Evolutionary conservation across 1,140 invertebrate genomes (phyloP), one percentile per base, ranked within the genome.

Genomic region (Eurosta solidaginis): DNA sequence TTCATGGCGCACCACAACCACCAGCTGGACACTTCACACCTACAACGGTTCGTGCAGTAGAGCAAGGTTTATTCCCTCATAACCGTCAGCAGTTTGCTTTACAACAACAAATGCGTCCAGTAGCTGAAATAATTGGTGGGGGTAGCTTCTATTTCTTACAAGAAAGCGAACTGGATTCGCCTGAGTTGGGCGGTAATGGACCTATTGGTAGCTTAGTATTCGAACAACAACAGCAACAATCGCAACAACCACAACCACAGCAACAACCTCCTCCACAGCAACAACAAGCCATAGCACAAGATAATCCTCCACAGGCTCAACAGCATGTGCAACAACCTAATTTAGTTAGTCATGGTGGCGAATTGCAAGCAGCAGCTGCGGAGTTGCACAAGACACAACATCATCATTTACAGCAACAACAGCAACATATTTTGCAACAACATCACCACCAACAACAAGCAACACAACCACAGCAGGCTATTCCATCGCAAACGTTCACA

Each of bases 401-500:
- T 20, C 74, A 75, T 20, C 36, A 74, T 14, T 74, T 36, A 17
- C 78, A 45, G 5, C 78, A 59, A 40, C 79, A 78, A 42, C 91
- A 25, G 93, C 93, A 81, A 92, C n/a, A n/a, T n/a, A 74, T 81
- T n/a, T 25, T 52, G 29, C 33, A 33, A 10, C 63, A 68, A 33
- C 54, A 74, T n/a, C 40, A 78, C 1, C 73, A 77, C 33, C 92
- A 14, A 93, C 93, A 83, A 93, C 92, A 17, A 93, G 92, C 82
- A 93, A 85, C 86, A n/a, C 47, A 44, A 17, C 93, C 86, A 20
- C 45, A 80, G 29, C 82, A 82, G 52, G 80, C 92, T 27, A 94
- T 94, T 82, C 92, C 93, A 10, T 91, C 92, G 6, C 93, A 94
- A 85, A 94, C 93, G 33, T 95, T 94, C 82, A 95, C 93, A 36